Percentiles rank a stretch among this genome's conserved stretches.
Evolutionary conservation across 2,797 vertebrate genomes (phyloP).

Genomic region (Alcedo quadribrachys): DNA sequence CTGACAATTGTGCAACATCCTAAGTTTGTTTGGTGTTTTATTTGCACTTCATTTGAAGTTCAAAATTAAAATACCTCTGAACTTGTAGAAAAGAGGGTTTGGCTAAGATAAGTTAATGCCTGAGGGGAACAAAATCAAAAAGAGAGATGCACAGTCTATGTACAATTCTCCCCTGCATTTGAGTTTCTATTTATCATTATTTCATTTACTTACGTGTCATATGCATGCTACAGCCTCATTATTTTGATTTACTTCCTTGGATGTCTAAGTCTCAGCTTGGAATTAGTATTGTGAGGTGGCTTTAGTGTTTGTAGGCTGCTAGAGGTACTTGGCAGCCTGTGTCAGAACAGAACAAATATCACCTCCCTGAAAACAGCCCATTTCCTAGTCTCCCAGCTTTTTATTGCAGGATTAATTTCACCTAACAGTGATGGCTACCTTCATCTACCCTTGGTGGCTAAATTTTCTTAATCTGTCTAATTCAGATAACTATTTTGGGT

Average conservation of each 20-base stretch:
- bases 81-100: conserved; percentile 25
- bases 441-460: background rate
- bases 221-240: background rate
- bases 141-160: background rate
- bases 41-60: conserved; percentile 58
- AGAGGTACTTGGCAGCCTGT: background rate
- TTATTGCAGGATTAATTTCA: background rate
- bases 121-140: background rate
- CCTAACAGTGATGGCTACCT: background rate
- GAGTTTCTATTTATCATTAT: conserved; percentile 7
- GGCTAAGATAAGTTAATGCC: conserved; percentile 19
- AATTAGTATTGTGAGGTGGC: background rate
- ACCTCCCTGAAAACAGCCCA: background rate
- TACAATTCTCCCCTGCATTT: conserved; percentile 7
- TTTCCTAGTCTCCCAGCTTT: background rate
- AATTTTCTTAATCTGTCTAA: background rate
- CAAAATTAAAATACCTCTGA: conserved; percentile 55
- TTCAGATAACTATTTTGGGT: background rate
- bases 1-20: conserved; percentile 34
- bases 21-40: conserved; percentile 46
- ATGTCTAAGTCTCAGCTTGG: background rate
- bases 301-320: background rate
- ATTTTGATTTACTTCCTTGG: conserved; percentile 7
- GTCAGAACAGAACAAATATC: background rate
- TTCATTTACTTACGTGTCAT: conserved; percentile 9